Percentiles rank a stretch among this genome's conserved stretches.
These are phyloP conservation scores for Cyanistes caeruleus DNA, from an alignment of 2,113 vertebrate species.

Conservation along the genomic window DNA sequence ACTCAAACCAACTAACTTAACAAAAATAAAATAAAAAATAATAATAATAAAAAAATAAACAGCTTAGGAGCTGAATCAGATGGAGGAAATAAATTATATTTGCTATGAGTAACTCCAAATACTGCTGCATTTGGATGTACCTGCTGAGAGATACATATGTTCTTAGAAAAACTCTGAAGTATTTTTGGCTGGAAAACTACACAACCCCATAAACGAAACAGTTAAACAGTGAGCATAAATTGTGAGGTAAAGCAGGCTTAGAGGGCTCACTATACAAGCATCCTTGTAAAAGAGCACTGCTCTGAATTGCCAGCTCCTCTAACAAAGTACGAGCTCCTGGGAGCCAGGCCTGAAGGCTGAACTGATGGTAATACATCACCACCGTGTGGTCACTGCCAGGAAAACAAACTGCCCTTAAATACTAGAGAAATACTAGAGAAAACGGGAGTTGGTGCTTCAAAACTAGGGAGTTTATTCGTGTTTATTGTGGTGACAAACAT, in stretches of 20 bases:
- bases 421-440: too few species aligned
- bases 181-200: background rate
- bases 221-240: background rate
- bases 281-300: background rate
- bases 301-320: background rate
- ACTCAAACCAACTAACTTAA: background rate
- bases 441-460: background rate
- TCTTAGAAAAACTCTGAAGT: background rate
- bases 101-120: background rate
- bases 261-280: background rate
- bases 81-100: background rate
- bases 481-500: background rate
- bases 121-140: background rate
- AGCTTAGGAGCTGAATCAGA: background rate
- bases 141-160: background rate
- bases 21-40: background rate
- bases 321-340: background rate
- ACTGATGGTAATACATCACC: slow-evolving; percentile 29
- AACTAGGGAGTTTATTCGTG: background rate
- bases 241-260: background rate
- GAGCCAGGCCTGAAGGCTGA: background rate
- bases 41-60: background rate
- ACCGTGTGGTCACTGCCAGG: slow-evolving; percentile 42
- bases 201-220: background rate
- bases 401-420: background rate